Conservation (phyloP, 2,888 invertebrate genomes). For the Melipona beecheii region DNA sequence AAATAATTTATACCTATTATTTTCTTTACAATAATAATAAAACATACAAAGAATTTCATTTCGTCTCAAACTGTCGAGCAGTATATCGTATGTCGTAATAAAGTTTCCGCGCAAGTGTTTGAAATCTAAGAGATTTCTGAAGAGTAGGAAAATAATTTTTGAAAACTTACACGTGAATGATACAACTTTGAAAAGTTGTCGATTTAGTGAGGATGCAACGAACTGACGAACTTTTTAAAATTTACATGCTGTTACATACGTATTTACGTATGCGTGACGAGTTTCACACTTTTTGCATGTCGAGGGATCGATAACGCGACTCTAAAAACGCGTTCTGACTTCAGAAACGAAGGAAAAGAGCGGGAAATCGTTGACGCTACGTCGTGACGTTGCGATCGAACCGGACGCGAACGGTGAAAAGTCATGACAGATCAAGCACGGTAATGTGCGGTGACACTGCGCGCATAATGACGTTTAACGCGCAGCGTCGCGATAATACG, state of each 20-base stretch:
- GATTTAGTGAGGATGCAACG: neutral
- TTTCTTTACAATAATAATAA: too few relatives aligned
- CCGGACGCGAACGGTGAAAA: neutral
- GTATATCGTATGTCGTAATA: neutral
- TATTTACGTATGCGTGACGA: too few relatives aligned
- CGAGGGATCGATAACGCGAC: neutral
- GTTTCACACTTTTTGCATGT: too few relatives aligned
- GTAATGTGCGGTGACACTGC: neutral
- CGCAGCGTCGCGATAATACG: conserved; percentile 11
- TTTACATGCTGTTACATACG: too few relatives aligned
- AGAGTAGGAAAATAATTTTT: neutral
- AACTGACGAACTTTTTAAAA: neutral
- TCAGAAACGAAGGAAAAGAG: neutral
- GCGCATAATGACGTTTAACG: conserved; percentile 7
- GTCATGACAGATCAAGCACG: neutral
- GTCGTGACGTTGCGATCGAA: neutral
- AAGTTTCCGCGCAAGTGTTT: neutral
- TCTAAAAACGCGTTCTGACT: neutral
- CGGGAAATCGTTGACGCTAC: neutral
- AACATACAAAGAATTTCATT: too few relatives aligned
- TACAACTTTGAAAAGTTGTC: too few relatives aligned
- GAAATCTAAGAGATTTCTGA: neutral
- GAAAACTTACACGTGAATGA: neutral
- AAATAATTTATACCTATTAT: too few relatives aligned
- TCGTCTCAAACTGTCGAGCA: too few relatives aligned